phyloP scores from a whole-genome alignment of 2,113 vertebrate species.

The Regulus satrapa region DNA sequence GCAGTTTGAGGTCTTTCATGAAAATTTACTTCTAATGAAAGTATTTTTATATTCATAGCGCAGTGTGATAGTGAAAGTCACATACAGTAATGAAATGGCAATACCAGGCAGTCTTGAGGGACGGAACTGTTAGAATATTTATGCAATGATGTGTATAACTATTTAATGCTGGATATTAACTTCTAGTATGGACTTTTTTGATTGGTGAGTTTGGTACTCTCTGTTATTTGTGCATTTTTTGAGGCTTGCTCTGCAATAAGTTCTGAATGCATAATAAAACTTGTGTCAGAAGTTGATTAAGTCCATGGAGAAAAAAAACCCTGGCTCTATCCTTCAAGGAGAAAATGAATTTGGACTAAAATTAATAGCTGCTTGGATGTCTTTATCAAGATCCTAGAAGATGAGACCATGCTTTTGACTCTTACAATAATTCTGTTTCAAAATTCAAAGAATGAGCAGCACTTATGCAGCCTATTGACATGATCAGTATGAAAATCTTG shows the following conservation, averaged over 20 bases:
- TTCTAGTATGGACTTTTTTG: not conserved
- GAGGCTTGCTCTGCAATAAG: not conserved
- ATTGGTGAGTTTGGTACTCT: not conserved
- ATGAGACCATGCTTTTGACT: not conserved
- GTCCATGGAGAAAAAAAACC: not conserved
- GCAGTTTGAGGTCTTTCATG: not conserved
- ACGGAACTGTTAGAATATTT: not conserved
- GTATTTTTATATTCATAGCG: slow-evolving; percentile 3
- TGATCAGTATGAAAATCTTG: not conserved
- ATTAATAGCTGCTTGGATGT: not conserved
- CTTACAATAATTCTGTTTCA: not conserved
- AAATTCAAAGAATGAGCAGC: not conserved
- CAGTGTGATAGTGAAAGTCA: not conserved
- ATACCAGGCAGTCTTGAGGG: not conserved
- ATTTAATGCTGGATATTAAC: not conserved
- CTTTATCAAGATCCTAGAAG: not conserved
- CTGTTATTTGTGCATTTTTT: not conserved
- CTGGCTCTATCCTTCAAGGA: not conserved
- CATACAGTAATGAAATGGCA: not conserved
- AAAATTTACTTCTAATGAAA: slow-evolving; percentile 28
- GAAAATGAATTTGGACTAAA: not conserved
- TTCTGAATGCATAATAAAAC: not conserved
- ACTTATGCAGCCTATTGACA: not conserved
- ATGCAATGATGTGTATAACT: not conserved
- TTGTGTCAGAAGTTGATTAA: not conserved